These are phyloP conservation scores for Papilio machaon DNA, from an alignment of 1,140 invertebrate genomes.

Conservation along the genomic window DNA sequence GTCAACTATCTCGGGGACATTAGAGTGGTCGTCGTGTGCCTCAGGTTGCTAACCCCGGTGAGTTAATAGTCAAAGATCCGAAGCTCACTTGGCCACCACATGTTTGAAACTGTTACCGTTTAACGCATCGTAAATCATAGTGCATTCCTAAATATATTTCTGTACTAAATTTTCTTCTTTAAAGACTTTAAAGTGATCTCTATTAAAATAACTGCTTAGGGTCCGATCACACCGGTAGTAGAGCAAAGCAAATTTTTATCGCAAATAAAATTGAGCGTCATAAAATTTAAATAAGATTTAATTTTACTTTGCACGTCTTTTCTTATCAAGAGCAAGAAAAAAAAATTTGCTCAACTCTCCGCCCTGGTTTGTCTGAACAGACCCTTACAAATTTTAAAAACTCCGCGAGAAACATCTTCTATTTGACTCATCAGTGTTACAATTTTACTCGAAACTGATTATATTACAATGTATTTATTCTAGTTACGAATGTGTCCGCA, in stretches of 20 bases:
- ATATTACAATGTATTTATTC: background rate
- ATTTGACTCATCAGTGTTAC: background rate
- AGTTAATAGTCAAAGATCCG: constrained; percentile 20
- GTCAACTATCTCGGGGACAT: background rate
- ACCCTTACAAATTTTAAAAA: background rate
- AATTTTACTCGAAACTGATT: no score
- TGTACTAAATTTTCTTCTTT: background rate
- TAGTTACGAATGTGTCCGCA: background rate
- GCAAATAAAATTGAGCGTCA: no score
- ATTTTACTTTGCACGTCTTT: no score
- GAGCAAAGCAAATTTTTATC: no score
- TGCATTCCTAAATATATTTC: constrained; percentile 13
- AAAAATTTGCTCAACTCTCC: no score
- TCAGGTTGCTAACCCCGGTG: constrained; percentile 4
- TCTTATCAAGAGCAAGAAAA: no score
- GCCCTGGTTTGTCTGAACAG: no score
- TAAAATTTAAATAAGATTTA: no score
- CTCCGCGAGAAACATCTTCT: background rate
- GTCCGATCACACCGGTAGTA: no score
- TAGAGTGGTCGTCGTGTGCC: background rate
- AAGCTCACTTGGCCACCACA: constrained; percentile 25
- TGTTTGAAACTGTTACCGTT: constrained; percentile 26
- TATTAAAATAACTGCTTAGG: background rate
- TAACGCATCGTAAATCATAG: constrained; percentile 30
- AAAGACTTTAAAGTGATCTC: background rate